Evolutionary conservation across 2,797 vertebrate species (phyloP), one percentile per base, ranked within the genome.

Genomic region (Halcyon chelicuti): DNA sequence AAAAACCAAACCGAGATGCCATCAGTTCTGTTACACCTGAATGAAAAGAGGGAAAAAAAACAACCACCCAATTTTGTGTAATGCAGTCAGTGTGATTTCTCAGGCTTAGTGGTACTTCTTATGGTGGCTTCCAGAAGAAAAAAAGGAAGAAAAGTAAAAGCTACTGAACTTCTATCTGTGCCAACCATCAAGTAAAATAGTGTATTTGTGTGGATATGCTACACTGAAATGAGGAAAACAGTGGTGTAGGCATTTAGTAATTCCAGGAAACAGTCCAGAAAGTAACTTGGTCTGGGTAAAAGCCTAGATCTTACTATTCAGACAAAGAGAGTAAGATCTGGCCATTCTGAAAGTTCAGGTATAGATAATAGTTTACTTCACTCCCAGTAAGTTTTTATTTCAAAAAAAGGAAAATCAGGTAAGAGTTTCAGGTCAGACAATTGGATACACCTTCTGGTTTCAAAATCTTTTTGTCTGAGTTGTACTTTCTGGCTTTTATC

Each of bases 41-140:
- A 47, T 29, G n/a, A 35, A 78, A 60, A 71, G 12, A 23, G 17
- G 20, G 12, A 2, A 4, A 0, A 1, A 16, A n/a, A 11, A 0
- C 37, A 39, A 39, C 37, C 40, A 33, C 16, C 29, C 46, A n/a
- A 0, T 61, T 74, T 68, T 72, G 3, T 46, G 20, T 54, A 21
- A 60, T 42, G 47, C 28, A 73, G 19, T 44, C 33, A 71, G 3
- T 11, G 20, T 63, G 51, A 58, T 73, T 72, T 65, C 28, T 73
- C 42, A 33, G 82, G 72, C 37, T 90, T 76, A 83, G 55, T 29
- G 23, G 23, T 20, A 8, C 19, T 65, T 37, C 17, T 46, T 75
- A 29, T 12, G 33, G 31, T n/a, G 66, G 49, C 44, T 55, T 63
- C 49, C 28, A 65, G 63, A 72, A 52, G 62, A 91, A 29, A 57